Percentiles rank a stretch among this genome's conserved stretches.
These are phyloP conservation scores for Phoeniculus purpureus DNA, from an alignment of 2,797 vertebrate genomes.

Conservation along the genomic window DNA sequence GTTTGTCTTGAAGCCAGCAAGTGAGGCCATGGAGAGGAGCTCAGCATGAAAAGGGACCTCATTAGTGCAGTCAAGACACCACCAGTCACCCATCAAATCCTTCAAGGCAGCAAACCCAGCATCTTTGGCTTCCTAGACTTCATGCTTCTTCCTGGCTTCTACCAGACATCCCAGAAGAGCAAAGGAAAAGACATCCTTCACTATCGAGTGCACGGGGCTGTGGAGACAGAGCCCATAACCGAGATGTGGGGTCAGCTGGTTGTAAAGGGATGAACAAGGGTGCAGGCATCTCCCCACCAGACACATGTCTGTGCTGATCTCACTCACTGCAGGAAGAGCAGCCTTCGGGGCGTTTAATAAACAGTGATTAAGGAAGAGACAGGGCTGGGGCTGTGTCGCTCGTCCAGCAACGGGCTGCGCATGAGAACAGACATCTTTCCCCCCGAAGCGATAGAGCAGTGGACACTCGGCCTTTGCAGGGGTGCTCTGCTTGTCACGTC, in stretches of 20 bases:
- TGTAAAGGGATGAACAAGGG: background rate
- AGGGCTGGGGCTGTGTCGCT: background rate
- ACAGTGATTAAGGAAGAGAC: slow-evolving; percentile 29
- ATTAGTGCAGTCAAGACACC: background rate
- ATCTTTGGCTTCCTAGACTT: background rate
- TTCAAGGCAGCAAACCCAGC: background rate
- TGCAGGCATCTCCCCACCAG: background rate
- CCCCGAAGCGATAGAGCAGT: background rate
- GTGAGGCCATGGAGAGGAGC: background rate
- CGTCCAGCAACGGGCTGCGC: background rate
- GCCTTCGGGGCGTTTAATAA: slow-evolving; percentile 47
- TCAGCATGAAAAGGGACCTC: background rate
- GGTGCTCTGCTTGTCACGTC: background rate
- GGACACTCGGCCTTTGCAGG: background rate
- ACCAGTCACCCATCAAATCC: background rate
- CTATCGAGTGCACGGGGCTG: background rate
- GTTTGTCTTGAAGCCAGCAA: background rate
- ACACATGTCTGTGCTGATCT: background rate
- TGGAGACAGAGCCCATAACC: background rate
- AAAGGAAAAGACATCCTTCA: background rate
- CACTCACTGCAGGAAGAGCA: background rate
- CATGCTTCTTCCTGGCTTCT: background rate
- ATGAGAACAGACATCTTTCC: slow-evolving; percentile 1
- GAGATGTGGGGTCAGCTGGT: rapidly evolving
- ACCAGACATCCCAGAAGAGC: background rate